phyloP scores from a whole-genome alignment of 2,797 vertebrate genomes.

The Eulemur rubriventer region DNA sequence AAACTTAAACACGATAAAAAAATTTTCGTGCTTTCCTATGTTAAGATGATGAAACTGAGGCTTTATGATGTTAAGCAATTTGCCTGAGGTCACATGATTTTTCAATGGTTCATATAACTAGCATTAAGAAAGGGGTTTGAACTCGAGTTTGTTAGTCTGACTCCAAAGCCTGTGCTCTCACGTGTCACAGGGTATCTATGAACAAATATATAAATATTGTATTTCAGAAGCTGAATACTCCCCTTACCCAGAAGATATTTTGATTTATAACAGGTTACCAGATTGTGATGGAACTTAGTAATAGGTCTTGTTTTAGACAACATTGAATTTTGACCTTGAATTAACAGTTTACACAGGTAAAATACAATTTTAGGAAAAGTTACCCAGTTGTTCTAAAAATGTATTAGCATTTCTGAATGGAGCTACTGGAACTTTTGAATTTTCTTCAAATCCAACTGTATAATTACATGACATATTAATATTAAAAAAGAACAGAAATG shows the following conservation, averaged over 20 bases:
- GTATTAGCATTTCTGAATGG: not conserved
- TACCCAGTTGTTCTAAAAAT: not conserved
- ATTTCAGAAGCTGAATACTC: not conserved
- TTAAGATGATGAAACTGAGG: not conserved
- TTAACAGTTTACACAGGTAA: constrained; percentile 15
- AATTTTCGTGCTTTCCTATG: not conserved
- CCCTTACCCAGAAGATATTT: not conserved
- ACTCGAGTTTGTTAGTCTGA: not conserved
- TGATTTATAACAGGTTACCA: constrained; percentile 28
- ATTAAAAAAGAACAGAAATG: not conserved
- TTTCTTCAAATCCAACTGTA: not conserved
- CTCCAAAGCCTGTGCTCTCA: not conserved
- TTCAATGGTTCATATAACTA: not conserved
- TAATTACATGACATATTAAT: not conserved
- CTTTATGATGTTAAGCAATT: not conserved
- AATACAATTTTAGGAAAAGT: not conserved
- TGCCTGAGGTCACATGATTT: not conserved
- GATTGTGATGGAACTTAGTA: not conserved
- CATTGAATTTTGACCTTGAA: not conserved
- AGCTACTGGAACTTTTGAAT: not conserved
- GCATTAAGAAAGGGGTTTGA: not conserved
- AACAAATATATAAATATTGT: not conserved
- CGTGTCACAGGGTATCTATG: not conserved
- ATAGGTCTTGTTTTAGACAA: constrained; percentile 36
- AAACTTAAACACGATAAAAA: not conserved